phyloP scores from a whole-genome alignment of 2,113 vertebrate species.

The Seriola dumerili region DNA sequence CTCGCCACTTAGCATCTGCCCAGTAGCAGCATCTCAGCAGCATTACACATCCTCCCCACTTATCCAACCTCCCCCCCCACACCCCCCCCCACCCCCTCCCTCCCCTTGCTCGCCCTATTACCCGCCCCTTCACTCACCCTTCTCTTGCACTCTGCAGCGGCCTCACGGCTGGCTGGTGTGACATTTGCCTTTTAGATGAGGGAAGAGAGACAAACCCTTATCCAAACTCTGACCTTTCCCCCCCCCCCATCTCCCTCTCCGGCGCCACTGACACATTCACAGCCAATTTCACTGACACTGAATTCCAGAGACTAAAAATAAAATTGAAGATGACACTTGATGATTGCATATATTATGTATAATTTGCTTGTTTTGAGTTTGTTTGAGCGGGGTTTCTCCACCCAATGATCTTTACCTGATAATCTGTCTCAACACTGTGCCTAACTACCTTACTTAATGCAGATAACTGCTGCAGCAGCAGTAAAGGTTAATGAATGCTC shows the following conservation, averaged over 20 bases:
- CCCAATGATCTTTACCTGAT: constrained; percentile 40
- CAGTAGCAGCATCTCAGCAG: constrained; percentile 38
- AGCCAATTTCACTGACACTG: constrained; percentile 40
- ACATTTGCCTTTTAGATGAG: constrained; percentile 79
- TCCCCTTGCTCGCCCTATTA: background rate
- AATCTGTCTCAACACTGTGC: constrained; percentile 49
- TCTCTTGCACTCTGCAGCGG: constrained; percentile 23
- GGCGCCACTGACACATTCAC: constrained; percentile 38
- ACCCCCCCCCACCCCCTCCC: background rate
- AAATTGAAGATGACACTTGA: background rate
- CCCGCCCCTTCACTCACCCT: constrained; percentile 33
- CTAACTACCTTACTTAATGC: constrained; percentile 59
- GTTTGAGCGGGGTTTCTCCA: constrained; percentile 18
- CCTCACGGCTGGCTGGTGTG: constrained; percentile 60
- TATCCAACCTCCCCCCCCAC: constrained; percentile 2
- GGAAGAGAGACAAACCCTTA: constrained; percentile 56
- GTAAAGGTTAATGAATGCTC: constrained; percentile 85
- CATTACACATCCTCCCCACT: constrained; percentile 40
- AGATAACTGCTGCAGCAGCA: constrained; percentile 65
- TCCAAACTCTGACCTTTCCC: constrained; percentile 81
- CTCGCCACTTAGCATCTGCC: constrained; percentile 61
- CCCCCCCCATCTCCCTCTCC: background rate
- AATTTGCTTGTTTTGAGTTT: constrained; percentile 25
- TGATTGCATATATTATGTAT: constrained; percentile 1
- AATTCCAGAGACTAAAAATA: constrained; percentile 6